Base-by-base conservation (phyloP, 2,797 vertebrate genomes). In the Phrynocephalus vlangalii region DNA sequence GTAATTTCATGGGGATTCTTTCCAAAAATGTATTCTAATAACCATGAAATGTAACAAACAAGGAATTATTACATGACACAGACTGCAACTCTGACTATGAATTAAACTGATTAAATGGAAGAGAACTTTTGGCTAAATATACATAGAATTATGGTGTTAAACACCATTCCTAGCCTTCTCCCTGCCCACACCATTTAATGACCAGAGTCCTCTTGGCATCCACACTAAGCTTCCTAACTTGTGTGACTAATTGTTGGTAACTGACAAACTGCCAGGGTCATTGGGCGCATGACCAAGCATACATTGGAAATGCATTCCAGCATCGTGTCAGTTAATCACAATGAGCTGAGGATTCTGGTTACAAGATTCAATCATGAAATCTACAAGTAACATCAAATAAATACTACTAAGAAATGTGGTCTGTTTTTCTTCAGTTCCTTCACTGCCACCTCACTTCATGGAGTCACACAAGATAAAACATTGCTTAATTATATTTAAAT, bases 321-420 rank as follows among this genome's bases (percentile, higher is more conserved):
- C 13, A 63, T 4, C 60, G 3, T 63, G 60, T 63, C 60, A 63
- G 60, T 16, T 2, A 63, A 63, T 11, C 18, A 16, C 60, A 63
- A 63, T 63, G 60, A 63, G 11, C 60, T 63, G 60, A 20, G 60
- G 60, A 63, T 63, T 63, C 60, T 63, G 60, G 60, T 16, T 20
- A 63, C 24, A 10, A 38, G 77, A 84, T 30, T 82, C 11, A 50
- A 84, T 56, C 3, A 70, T 13, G 82, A 72, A 86, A 83, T 1
- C 5, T 80, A 0, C 66, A 79, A 81, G 11, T 2, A 0, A 50
- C 30, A 86, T 71, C 30, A 88, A 60, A 73, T 33, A 86, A 48
- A 26, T 11, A 18, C 1, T 22, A 72, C 90, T 92, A 83, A 48
- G 9, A 90, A 89, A 81, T n/a, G 50, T 71, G 20, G 33, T 28